Evolutionary conservation across 2,888 invertebrate species (phyloP).

Genomic region (Napeogenes sylphis): DNA sequence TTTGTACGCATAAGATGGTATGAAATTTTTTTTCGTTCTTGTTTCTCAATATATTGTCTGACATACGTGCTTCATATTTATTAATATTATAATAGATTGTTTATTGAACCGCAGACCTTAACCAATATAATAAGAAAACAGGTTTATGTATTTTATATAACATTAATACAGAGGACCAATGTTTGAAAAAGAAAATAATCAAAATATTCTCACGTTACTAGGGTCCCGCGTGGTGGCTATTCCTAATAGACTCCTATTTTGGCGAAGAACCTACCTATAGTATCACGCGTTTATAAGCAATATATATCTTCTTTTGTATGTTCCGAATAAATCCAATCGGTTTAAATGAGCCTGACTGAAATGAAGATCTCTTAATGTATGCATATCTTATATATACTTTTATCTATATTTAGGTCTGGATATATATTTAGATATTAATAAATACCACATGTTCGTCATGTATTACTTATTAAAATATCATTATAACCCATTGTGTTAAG

Average conservation of each 20-base stretch:
- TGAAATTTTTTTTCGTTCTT: conserved; percentile 30
- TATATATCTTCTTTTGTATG: conserved; percentile 20
- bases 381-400: no score
- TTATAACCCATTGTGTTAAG: no score
- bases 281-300: conserved; percentile 22
- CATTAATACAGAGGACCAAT: conserved; percentile 39
- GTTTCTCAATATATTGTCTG: conserved; percentile 39
- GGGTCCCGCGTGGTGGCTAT: conserved; percentile 47
- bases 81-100: conserved; percentile 70
- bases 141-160: conserved; percentile 34
- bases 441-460: no score
- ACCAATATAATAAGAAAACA: conserved; percentile 25
- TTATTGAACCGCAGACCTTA: conserved; percentile 60
- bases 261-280: conserved; percentile 24
- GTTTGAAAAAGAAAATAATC: conserved; percentile 34
- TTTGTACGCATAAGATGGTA: no score
- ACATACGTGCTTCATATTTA: conserved; percentile 60
- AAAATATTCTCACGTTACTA: conserved; percentile 55
- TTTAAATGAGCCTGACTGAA: no score
- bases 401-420: no score
- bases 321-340: background rate
- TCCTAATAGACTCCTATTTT: conserved; percentile 34
- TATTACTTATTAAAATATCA: no score
- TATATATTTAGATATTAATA: no score
- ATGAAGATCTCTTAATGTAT: no score